Evolutionary conservation across 2,113 vertebrate genomes (phyloP), one percentile per base, ranked within the genome.

Genomic region (Synodontis membranacea): DNA sequence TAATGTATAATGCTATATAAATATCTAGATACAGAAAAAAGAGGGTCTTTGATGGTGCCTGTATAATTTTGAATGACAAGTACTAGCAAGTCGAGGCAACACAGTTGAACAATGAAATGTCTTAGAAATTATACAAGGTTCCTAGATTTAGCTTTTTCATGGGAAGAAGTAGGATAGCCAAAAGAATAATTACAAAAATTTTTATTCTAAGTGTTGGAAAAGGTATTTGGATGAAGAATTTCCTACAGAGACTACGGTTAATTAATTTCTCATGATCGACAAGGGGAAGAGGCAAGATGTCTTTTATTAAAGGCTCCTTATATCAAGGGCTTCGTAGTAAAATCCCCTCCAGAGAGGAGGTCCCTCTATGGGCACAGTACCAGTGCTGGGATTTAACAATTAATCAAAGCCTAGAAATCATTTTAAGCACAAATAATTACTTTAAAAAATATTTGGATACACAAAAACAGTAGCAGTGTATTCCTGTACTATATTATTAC

Each of bases 331-430:
- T 89, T 82, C n/a, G 4, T 80, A 54, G 9, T 34, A 78, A 34
- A 31, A 88, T 70, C 68, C 56, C 84, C 82, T 89, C 8, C 78
- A 89, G 86, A 48, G 80, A 70, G 68, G 48, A 70, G 68, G 48
- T 82, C 46, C 4, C 48, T 34, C 81, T 34, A 48, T 50, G 58
- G 39, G 42, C 23, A 31, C 62, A 85, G 2, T 84, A 85, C 82
- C 34, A 72, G 70, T 54, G 50, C 60, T 14, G 86, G 34, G 50
- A 81, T 86, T 82, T 64, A 87, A 92, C 91, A 89, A 91, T 90
- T 91, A 23, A 92, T 92, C 85, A 89, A 89, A 92, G 75, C 87
- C 81, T 31, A 88, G 87, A 89, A 88, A 85, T 89, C 9, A 90
- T 91, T 90, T 91, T 72, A 25, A 44, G 46, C 34, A 86, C 86